These are phyloP conservation scores for Bellardia pandia DNA, from an alignment of 2,888 invertebrate species.

Conservation along the genomic window DNA sequence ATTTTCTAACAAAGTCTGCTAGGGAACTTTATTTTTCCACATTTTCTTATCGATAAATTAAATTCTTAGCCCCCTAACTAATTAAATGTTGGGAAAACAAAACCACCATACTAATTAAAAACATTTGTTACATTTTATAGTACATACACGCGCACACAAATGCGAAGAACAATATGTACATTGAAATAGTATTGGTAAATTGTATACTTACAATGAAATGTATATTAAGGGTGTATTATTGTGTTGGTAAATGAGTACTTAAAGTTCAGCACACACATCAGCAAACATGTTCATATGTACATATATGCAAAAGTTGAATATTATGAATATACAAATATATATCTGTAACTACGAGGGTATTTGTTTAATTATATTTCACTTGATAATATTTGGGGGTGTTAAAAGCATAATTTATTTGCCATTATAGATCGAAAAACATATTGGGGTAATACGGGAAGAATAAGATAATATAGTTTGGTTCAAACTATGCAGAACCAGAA, in stretches of 20 bases:
- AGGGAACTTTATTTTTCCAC: background rate
- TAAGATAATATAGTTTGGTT: too few relatives aligned
- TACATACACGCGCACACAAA: background rate
- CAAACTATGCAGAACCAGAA: too few relatives aligned
- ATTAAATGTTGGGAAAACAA: constrained; percentile 32
- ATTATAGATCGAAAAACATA: too few relatives aligned
- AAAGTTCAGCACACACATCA: background rate
- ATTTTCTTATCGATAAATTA: constrained; percentile 15
- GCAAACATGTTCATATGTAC: background rate
- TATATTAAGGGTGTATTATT: constrained; percentile 2
- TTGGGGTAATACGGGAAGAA: too few relatives aligned
- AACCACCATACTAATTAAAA: constrained; percentile 66
- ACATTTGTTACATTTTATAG: constrained; percentile 51
- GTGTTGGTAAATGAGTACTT: constrained; percentile 7
- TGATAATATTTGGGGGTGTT: too few relatives aligned
- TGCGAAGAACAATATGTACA: background rate
- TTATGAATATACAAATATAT: background rate
- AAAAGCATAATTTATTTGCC: too few relatives aligned
- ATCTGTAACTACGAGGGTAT: background rate
- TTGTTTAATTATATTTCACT: background rate
- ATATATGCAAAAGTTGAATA: constrained; percentile 20
- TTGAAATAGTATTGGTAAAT: background rate
- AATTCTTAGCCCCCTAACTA: constrained; percentile 3
- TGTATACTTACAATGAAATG: constrained; percentile 28
- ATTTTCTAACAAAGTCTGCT: background rate